A percentile compares a stretch with the other conserved stretches of the same genome.
These are phyloP conservation scores for Dromococcyx pavoninus DNA, from an alignment of 2,797 vertebrate species.

Conservation along the genomic window DNA sequence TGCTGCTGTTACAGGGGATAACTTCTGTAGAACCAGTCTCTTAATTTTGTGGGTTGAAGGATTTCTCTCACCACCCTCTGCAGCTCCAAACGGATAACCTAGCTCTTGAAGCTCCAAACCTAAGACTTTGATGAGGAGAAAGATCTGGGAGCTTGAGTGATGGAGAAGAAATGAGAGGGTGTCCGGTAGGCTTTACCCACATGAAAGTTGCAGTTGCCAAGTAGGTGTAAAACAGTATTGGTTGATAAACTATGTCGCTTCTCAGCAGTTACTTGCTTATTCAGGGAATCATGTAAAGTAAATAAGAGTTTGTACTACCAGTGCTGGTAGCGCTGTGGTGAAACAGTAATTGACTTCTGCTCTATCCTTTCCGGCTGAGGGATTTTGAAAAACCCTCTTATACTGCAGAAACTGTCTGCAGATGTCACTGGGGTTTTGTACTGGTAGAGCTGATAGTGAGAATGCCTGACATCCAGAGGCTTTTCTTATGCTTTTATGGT, in stretches of 20 bases:
- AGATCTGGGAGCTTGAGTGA: not conserved
- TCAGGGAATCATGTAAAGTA: not conserved
- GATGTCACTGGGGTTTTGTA: not conserved
- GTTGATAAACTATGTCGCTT: not conserved
- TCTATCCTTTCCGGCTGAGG: not conserved
- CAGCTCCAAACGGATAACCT: not conserved
- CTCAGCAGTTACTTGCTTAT: not conserved
- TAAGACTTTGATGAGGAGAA: not conserved
- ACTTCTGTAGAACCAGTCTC: not conserved
- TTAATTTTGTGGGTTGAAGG: not conserved
- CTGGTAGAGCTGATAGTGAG: not conserved
- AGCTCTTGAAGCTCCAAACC: not conserved
- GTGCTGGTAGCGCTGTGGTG: not conserved
- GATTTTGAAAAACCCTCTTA: not conserved
- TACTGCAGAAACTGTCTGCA: not conserved
- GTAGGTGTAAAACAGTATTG: not conserved
- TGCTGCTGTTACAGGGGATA: not conserved
- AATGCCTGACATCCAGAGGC: not conserved
- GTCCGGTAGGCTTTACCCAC: not conserved
- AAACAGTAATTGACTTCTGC: not conserved
- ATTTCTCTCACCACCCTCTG: not conserved
- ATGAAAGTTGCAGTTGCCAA: not conserved
- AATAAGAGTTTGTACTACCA: not conserved
- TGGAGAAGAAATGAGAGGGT: not conserved
- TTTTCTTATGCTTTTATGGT: not conserved